Conservation (phyloP, 1,140 invertebrate species). For the Samia ricini region DNA sequence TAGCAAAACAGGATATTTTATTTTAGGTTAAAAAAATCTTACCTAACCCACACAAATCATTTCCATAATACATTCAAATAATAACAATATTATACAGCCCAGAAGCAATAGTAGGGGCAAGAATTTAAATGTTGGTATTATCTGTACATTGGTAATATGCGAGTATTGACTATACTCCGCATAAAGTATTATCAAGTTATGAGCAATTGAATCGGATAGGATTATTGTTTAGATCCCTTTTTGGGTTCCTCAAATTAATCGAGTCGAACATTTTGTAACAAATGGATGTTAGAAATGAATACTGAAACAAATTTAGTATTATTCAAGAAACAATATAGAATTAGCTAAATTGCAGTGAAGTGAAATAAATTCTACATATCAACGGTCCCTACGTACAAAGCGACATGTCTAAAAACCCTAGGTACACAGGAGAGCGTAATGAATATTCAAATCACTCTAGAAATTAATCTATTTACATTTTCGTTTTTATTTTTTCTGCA, state of each 20-base stretch:
- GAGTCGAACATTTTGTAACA: background rate
- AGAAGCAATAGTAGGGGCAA: conserved; percentile 12
- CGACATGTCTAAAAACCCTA: no score
- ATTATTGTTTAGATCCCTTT: conserved; percentile 17
- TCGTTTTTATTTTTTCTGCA: no score
- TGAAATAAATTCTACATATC: no score
- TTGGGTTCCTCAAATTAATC: background rate
- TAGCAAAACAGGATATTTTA: no score
- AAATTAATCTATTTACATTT: no score
- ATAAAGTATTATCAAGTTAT: conserved; percentile 23
- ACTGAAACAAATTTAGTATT: no score
- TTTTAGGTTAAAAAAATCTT: background rate
- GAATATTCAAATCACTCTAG: no score
- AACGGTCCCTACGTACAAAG: no score
- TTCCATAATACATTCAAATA: background rate
- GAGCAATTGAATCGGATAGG: conserved; percentile 21
- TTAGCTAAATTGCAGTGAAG: no score
- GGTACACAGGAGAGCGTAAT: no score
- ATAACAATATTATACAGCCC: background rate
- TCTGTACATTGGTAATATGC: conserved; percentile 15
- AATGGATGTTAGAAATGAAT: no score
- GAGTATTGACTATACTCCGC: conserved; percentile 8
- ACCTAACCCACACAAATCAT: background rate
- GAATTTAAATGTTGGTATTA: conserved; percentile 11
- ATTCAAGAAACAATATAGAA: no score